These are phyloP conservation scores for Athalia rosae DNA, from an alignment of 2,888 invertebrate species.

Conservation along the genomic window DNA sequence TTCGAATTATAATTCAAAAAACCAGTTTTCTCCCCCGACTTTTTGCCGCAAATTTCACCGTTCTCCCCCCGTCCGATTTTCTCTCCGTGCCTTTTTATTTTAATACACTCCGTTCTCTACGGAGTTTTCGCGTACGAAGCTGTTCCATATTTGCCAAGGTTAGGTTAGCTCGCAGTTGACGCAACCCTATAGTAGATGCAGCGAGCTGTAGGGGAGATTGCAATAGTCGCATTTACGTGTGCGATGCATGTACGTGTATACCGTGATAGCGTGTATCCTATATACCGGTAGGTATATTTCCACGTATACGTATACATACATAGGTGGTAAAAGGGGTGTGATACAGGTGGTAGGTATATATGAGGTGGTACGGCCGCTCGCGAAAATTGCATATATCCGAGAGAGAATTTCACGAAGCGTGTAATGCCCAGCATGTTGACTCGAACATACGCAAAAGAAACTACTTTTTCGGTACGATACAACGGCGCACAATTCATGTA, in stretches of 20 bases:
- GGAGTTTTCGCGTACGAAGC: slow-evolving; percentile 15
- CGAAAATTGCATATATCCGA: slow-evolving; percentile 34
- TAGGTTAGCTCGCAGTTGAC: slow-evolving; percentile 29
- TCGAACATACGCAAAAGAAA: slow-evolving; percentile 41
- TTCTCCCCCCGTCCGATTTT: no score
- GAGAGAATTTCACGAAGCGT: slow-evolving; percentile 41
- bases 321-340: no score
- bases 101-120: background rate
- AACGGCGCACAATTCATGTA: background rate
- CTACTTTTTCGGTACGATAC: slow-evolving; percentile 9
- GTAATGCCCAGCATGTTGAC: slow-evolving; percentile 44
- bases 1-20: no score
- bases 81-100: background rate
- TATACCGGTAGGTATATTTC: no score
- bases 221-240: no score
- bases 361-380: slow-evolving; percentile 16
- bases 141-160: slow-evolving; percentile 24
- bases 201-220: slow-evolving; percentile 21
- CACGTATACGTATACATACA: no score
- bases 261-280: no score
- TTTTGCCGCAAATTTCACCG: background rate
- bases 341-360: no score
- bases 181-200: slow-evolving; percentile 32
- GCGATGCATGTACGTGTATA: no score
- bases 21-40: no score